Evolutionary conservation across 2,888 invertebrate species (phyloP).

Genomic region (Chirona hameri): DNA sequence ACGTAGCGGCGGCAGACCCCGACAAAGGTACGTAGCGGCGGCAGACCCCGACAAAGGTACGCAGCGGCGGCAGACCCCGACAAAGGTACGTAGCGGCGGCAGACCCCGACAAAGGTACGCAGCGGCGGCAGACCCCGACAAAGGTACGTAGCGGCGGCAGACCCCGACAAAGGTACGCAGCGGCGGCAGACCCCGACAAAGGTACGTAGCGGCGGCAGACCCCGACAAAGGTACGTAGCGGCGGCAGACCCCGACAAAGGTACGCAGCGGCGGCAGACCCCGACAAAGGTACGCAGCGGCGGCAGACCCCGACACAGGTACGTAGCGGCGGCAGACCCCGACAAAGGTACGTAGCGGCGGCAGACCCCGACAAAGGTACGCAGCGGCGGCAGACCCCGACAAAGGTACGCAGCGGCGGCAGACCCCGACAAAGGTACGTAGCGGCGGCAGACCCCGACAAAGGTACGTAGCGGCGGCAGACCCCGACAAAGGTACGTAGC

Average conservation of each 20-base stretch:
- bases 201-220: too few species aligned
- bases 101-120: conserved; percentile 68
- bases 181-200: too few species aligned
- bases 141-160: too few species aligned
- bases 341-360: conserved; percentile 61
- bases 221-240: conserved; percentile 62
- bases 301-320: too few species aligned
- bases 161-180: conserved; percentile 66
- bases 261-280: conserved; percentile 59
- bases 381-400: conserved; percentile 63
- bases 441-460: conserved; percentile 80
- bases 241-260: conserved; percentile 76
- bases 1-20: conserved; percentile 76
- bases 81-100: too few species aligned
- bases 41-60: conserved; percentile 76
- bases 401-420: conserved; percentile 57
- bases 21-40: conserved; percentile 60
- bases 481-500: conserved; percentile 62
- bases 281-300: conserved; percentile 59
- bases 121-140: too few species aligned
- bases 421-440: too few species aligned
- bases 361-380: conserved; percentile 72
- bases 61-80: background rate
- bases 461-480: conserved; percentile 62
- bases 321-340: conserved; percentile 77